Evolutionary conservation across 1,140 invertebrate species (phyloP).

Genomic region (Chlorops oryzae): DNA sequence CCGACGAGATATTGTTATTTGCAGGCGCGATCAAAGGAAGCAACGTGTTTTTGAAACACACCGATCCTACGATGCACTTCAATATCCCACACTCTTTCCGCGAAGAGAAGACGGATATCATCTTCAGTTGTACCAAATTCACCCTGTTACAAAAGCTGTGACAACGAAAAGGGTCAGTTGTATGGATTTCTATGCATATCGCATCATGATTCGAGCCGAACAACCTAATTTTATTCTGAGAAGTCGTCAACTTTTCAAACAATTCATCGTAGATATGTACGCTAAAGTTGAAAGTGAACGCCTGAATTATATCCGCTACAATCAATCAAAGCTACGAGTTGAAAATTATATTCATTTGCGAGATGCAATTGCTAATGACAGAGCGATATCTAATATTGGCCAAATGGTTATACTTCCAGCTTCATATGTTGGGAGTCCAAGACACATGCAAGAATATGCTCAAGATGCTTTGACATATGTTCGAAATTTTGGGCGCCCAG

Average conservation of each 20-base stretch:
- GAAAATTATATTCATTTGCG: slow-evolving; percentile 33
- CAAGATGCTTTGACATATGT: slow-evolving; percentile 53
- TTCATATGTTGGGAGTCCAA: slow-evolving; percentile 41
- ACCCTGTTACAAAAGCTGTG: too few species aligned
- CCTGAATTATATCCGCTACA: slow-evolving; percentile 27
- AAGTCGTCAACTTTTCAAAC: slow-evolving; percentile 22
- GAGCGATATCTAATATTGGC: slow-evolving; percentile 25
- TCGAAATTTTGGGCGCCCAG: slow-evolving; percentile 40
- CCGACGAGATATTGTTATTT: slow-evolving; percentile 19
- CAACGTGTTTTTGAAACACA: slow-evolving; percentile 37
- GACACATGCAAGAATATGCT: slow-evolving; percentile 49
- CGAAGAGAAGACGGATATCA: slow-evolving; percentile 47
- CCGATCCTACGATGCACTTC: slow-evolving; percentile 43
- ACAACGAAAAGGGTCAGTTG: too few species aligned
- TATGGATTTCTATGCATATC: too few species aligned
- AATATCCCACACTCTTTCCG: slow-evolving; percentile 50
- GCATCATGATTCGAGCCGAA: too few species aligned
- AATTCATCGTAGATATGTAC: slow-evolving; percentile 50
- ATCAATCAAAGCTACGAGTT: slow-evolving; percentile 48
- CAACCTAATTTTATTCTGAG: too few species aligned
- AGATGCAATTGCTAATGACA: slow-evolving; percentile 7
- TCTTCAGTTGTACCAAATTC: too few species aligned
- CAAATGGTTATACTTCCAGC: slow-evolving; percentile 47
- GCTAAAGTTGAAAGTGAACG: slow-evolving; percentile 45
- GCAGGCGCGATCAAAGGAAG: slow-evolving; percentile 10